These are phyloP conservation scores for Sparus aurata DNA, from an alignment of 2,797 vertebrate species.

Conservation along the genomic window DNA sequence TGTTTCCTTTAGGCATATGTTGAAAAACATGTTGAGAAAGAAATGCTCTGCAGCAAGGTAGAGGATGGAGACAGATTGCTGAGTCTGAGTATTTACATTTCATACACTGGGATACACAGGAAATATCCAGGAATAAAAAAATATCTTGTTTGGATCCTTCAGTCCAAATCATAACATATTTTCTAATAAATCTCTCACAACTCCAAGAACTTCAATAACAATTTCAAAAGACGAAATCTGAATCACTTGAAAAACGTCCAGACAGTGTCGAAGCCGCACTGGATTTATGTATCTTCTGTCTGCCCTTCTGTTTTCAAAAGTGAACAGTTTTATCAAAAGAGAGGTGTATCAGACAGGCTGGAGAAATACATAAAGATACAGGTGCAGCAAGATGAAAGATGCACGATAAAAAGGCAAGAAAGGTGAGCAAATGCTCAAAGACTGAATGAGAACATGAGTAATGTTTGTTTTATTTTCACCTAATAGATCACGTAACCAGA, in stretches of 20 bases:
- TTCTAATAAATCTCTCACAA: constrained; percentile 17
- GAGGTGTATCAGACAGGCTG: constrained; percentile 8
- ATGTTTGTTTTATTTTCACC: constrained; percentile 29
- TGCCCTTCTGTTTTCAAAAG: constrained; percentile 9
- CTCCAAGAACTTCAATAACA: constrained; percentile 20
- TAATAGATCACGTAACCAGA: constrained; percentile 33
- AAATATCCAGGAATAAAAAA: constrained; percentile 13
- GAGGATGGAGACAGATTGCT: background rate
- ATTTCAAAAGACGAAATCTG: background rate
- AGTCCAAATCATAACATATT: constrained; percentile 8
- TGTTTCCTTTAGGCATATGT: background rate
- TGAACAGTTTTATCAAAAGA: background rate
- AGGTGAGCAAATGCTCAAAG: constrained; percentile 16
- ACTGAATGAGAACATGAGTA: constrained; percentile 29
- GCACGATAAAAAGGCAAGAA: constrained; percentile 12
- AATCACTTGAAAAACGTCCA: background rate
- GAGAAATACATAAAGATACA: constrained; percentile 6
- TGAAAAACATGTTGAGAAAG: background rate
- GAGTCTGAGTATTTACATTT: background rate
- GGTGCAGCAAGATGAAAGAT: constrained; percentile 6
- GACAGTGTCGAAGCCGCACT: background rate
- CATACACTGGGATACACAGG: constrained; percentile 10
- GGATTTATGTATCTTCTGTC: constrained; percentile 14
- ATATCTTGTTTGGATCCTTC: background rate
- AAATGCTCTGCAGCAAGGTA: background rate